Evolutionary conservation across 2,888 invertebrate genomes (phyloP).

Genomic region (Crematogaster levior): DNA sequence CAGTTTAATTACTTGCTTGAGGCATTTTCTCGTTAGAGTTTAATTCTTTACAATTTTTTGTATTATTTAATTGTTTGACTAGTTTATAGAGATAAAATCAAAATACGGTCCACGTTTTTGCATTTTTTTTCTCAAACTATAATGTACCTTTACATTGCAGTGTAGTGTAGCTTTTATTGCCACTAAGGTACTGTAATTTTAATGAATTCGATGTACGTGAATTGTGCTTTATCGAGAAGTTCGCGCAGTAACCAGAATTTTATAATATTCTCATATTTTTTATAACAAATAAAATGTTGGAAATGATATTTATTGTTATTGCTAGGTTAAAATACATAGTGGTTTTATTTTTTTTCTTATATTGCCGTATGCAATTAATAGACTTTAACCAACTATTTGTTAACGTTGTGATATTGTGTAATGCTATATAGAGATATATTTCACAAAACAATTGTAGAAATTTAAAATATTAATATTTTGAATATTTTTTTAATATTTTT

Average conservation of each 20-base stretch:
- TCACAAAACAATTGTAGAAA: neutral
- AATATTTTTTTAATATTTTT: too few species aligned
- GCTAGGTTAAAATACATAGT: neutral
- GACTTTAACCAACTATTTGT: neutral
- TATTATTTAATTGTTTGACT: conserved; percentile 10
- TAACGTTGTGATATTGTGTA: too few species aligned
- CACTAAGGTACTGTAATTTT: neutral
- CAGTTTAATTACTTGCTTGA: neutral
- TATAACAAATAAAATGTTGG: neutral
- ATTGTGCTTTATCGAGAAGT: neutral
- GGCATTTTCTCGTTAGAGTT: neutral
- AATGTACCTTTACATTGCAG: neutral
- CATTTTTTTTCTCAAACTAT: conserved; percentile 9
- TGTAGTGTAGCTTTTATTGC: conserved; percentile 5
- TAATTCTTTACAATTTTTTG: neutral
- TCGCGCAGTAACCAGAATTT: neutral
- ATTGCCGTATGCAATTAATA: neutral
- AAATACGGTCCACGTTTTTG: conserved; percentile 18
- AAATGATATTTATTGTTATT: conserved; percentile 2
- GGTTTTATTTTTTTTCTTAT: neutral
- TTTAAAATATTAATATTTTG: too few species aligned
- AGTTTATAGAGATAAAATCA: neutral
- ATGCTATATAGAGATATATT: neutral
- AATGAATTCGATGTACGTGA: conserved; percentile 9
- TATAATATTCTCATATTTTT: neutral